Base-by-base conservation (phyloP, 1,140 invertebrate genomes). In the Lysiphlebus fabarum region DNA sequence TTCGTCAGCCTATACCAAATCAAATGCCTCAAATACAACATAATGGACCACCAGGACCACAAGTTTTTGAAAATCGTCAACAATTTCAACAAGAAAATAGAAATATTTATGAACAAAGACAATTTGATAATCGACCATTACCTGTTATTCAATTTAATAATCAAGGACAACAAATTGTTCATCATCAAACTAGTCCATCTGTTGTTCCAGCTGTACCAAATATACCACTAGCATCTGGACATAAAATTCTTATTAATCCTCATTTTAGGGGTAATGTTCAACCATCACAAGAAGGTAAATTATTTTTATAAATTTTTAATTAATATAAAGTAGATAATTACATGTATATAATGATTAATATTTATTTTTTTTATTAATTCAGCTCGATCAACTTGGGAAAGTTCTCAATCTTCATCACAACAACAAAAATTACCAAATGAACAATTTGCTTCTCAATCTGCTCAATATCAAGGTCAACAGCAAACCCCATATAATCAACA, bases 201-300 rank as follows among this genome's bases (percentile, higher is more conserved):
- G 17, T 26, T 26, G 1, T 26, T 2, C 50, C 68, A 48, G 53
- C 63, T 59, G 59, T 65, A 53, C 62, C 70, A 34, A 68, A 64
- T 62, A 64, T 74, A 45, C 66, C 69, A 44, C 62, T 77, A 53
- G 70, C 75, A 54, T 70, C 70, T 58, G 74, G 76, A 33, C 77
- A 79, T 62, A 81, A 81, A 59, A 81, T 81, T 60, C 67, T 79
- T 38, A 79, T 81, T 53, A 81, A 81, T 67, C 79, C 79, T 37
- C 79, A 81, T 61, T 80, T 81, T 62, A 65, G 74, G 68, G 79
- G 79, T 7, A 69, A 66, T 17, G 70, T 72, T 34, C 76, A 73
- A 55, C 65, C 72, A 2, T 61, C 70, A 1, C 62, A 60, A 33
- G 75, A 77, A 62, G 72, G 76, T 77, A 63, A 64, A 55, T 65